Evolutionary conservation across 2,888 invertebrate species (phyloP).

Genomic region (Alviniconcha strummeri): DNA sequence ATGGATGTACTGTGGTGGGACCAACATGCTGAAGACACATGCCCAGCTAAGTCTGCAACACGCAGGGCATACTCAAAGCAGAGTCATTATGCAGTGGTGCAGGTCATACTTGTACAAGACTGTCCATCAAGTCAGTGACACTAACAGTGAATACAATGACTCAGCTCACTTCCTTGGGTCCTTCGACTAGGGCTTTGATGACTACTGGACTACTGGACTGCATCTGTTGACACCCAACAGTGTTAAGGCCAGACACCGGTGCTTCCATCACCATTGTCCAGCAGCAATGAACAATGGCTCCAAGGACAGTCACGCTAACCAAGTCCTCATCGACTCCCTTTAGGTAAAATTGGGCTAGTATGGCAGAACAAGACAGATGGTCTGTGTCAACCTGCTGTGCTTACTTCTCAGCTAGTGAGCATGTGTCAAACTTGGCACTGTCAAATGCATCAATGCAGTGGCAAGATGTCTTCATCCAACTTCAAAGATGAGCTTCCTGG

Average conservation of each 20-base stretch:
- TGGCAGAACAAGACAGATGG: not conserved
- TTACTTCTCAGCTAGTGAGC: not conserved
- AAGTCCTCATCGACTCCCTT: not conserved
- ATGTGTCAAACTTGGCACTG: slow-evolving; percentile 6
- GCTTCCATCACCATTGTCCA: slow-evolving; percentile 37
- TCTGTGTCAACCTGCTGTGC: not conserved
- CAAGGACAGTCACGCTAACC: not conserved
- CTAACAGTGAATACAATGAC: not conserved
- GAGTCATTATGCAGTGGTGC: slow-evolving; percentile 23
- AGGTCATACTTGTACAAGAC: not conserved
- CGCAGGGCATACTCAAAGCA: slow-evolving; percentile 21
- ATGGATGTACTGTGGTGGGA: slow-evolving; percentile 20
- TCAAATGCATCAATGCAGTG: not conserved
- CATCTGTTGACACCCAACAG: slow-evolving; percentile 28
- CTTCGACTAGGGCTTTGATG: not conserved
- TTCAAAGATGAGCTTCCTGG: not conserved
- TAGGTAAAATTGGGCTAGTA: not conserved
- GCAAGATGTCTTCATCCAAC: not conserved
- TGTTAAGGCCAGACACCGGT: slow-evolving; percentile 47
- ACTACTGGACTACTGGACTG: slow-evolving; percentile 21
- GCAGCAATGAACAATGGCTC: not conserved
- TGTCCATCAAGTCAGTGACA: not conserved
- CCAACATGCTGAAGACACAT: slow-evolving; percentile 19
- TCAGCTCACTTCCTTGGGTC: not conserved
- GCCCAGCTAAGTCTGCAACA: slow-evolving; percentile 29